phyloP scores from a whole-genome alignment of 1,140 invertebrate species.

The Apocrypta bakeri region DNA sequence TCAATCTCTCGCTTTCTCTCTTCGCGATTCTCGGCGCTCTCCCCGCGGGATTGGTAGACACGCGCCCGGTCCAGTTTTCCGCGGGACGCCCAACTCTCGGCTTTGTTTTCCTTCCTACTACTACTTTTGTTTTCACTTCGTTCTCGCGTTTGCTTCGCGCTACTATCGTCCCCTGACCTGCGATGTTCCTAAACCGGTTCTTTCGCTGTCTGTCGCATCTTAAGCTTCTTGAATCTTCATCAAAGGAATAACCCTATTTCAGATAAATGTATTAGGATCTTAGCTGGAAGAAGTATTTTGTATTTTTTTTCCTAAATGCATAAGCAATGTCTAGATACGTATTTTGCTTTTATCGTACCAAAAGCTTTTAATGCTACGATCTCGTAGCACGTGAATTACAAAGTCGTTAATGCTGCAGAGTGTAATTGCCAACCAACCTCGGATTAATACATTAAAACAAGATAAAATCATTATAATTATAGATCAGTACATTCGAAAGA shows the following conservation, averaged over 20 bases:
- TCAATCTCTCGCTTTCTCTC: background rate
- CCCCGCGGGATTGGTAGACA: conserved; percentile 36
- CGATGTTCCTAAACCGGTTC: background rate
- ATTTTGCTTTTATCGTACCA: too few species aligned
- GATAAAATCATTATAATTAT: too few species aligned
- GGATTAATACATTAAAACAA: too few species aligned
- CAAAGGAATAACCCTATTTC: background rate
- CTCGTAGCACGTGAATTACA: too few species aligned
- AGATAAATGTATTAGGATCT: background rate
- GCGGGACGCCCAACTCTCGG: background rate
- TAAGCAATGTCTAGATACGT: too few species aligned
- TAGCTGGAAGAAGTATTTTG: too few species aligned
- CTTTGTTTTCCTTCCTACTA: background rate
- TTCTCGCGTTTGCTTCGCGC: background rate
- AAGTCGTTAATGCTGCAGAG: too few species aligned
- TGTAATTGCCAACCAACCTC: too few species aligned
- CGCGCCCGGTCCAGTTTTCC: conserved; percentile 9
- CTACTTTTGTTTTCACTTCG: conserved; percentile 34
- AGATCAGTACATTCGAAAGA: too few species aligned
- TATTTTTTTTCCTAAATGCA: too few species aligned
- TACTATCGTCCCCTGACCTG: background rate
- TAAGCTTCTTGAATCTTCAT: background rate
- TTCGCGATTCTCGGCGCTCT: background rate
- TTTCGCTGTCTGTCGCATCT: background rate
- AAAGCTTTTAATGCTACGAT: too few species aligned